Conservation (phyloP, 2,113 vertebrate genomes). For the Sapajus apella region DNA sequence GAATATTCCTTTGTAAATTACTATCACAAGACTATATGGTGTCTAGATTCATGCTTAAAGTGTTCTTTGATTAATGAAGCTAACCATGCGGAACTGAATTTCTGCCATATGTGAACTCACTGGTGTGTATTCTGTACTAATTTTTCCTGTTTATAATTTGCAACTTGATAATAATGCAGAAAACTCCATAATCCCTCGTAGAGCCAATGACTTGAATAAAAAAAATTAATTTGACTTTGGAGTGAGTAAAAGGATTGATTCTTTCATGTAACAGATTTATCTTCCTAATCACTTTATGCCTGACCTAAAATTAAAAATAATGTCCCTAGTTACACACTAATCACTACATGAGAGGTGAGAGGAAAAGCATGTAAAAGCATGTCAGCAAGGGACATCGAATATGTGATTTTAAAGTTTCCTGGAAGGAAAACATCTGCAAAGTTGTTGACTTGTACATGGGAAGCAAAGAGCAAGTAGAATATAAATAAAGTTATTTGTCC, state of each 20-base stretch:
- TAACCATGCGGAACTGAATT: neutral
- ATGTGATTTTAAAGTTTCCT: neutral
- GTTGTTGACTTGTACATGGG: neutral
- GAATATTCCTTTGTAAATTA: neutral
- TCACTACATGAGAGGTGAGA: neutral
- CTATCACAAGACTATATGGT: neutral
- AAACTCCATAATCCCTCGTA: neutral
- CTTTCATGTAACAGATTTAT: conserved; percentile 30
- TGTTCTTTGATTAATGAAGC: neutral
- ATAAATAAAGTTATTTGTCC: neutral
- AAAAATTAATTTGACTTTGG: conserved; percentile 18
- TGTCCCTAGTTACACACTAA: neutral
- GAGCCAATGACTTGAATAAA: neutral
- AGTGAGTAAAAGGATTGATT: neutral
- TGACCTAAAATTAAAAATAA: conserved; percentile 12
- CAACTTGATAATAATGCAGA: conserved; percentile 1
- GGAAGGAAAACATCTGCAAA: neutral
- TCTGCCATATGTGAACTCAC: neutral
- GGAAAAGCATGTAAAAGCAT: neutral
- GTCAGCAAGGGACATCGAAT: neutral
- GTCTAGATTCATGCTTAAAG: neutral
- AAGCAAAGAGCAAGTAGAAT: neutral
- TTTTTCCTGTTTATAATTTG: neutral
- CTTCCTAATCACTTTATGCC: conserved; percentile 34
- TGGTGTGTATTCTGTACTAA: neutral